Evolutionary conservation across 2,797 vertebrate species (phyloP).

Genomic region (Labroides dimidiatus): DNA sequence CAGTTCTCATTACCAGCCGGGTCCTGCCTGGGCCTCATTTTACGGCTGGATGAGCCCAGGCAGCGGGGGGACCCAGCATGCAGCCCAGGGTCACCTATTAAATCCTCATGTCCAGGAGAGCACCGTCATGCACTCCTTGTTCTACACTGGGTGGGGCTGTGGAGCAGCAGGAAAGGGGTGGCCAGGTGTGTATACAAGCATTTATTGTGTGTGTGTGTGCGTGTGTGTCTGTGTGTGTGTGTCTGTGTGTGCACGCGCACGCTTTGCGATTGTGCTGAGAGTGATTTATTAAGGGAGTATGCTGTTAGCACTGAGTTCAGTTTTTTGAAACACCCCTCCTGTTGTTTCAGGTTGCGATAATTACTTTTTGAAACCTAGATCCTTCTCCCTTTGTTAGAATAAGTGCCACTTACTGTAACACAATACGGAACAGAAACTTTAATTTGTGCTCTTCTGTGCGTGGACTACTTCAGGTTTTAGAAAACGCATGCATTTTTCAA

Average conservation of each 20-base stretch:
- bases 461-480: neutral
- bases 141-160: constrained; percentile 75
- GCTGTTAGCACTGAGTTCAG: constrained; percentile 35
- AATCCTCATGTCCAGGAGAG: constrained; percentile 82
- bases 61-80: constrained; percentile 76
- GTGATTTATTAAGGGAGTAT: constrained; percentile 59
- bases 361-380: constrained; percentile 30
- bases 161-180: constrained; percentile 57
- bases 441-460: neutral
- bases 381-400: constrained; percentile 15
- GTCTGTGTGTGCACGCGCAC: constrained; percentile 23
- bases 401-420: neutral
- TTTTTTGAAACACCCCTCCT: constrained; percentile 40
- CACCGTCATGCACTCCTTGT: constrained; percentile 76
- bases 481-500: neutral
- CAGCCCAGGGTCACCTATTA: constrained; percentile 86
- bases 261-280: constrained; percentile 36
- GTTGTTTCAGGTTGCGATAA: constrained; percentile 43
- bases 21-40: constrained; percentile 86
- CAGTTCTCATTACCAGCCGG: constrained; percentile 87
- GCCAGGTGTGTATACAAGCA: constrained; percentile 57
- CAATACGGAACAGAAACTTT: neutral
- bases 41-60: constrained; percentile 84
- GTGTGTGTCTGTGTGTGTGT: constrained; percentile 9
- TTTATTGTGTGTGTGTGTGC: constrained; percentile 27